Evolutionary conservation across 2,888 invertebrate genomes (phyloP).

Genomic region (Chrysolina americana): DNA sequence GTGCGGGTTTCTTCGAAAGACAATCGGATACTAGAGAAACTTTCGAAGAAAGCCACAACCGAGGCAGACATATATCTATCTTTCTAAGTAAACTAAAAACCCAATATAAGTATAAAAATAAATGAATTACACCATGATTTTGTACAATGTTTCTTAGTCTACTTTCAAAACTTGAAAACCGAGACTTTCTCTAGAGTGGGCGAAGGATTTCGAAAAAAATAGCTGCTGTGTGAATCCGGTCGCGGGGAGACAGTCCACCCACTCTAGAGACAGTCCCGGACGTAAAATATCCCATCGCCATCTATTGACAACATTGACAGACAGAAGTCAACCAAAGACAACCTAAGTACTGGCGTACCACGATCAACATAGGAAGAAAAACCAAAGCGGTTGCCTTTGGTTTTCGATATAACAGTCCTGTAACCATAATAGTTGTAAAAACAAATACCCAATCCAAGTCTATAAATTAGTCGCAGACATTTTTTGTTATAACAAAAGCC

Average conservation of each 20-base stretch:
- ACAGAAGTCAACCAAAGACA: slow-evolving; percentile 53
- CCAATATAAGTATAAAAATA: slow-evolving; percentile 56
- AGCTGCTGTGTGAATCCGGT: background rate
- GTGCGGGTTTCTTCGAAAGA: slow-evolving; percentile 35
- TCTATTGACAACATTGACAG: slow-evolving; percentile 58
- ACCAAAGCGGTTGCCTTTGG: slow-evolving; percentile 51
- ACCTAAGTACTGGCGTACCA: slow-evolving; percentile 32
- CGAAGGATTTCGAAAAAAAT: background rate
- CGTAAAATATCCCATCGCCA: slow-evolving; percentile 49
- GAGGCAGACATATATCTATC: slow-evolving; percentile 46
- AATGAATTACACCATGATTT: slow-evolving; percentile 56
- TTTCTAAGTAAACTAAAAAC: slow-evolving; percentile 58
- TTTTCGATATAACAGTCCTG: slow-evolving; percentile 54
- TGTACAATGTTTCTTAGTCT: slow-evolving; percentile 57
- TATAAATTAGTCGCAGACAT: slow-evolving; percentile 64
- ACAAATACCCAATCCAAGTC: slow-evolving; percentile 60
- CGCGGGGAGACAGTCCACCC: background rate
- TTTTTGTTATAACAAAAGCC: slow-evolving; percentile 66
- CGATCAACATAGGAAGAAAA: slow-evolving; percentile 30
- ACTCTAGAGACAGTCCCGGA: slow-evolving; percentile 26
- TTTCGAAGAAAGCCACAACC: slow-evolving; percentile 34
- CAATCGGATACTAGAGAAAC: slow-evolving; percentile 29
- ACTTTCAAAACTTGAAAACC: slow-evolving; percentile 45
- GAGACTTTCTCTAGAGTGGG: slow-evolving; percentile 28
- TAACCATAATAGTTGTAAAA: slow-evolving; percentile 51